Base-by-base conservation (phyloP, 2,113 vertebrate genomes). In the Neoarius graeffei region DNA sequence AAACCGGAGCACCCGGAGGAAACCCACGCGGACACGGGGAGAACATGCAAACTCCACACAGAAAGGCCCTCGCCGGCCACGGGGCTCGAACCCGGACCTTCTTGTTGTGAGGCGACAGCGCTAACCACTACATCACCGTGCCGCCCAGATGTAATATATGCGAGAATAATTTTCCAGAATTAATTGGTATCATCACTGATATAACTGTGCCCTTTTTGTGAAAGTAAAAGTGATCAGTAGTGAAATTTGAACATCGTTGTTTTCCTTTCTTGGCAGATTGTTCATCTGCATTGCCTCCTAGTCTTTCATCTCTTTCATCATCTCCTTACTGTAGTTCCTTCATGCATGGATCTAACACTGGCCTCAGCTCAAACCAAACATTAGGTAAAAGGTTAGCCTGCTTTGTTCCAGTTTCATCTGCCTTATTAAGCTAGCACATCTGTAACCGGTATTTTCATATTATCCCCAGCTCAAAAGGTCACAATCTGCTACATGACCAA, bases 401-500 rank as follows among this genome's bases (percentile, higher is more conserved):
- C 90, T 93, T 92, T 91, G 90, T 91, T 94, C 90, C 89, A 86
- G 80, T 89, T 89, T 86, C 84, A 89, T 93, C 93, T 86, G 89
- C 94, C 93, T 94, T 95, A 93, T 95, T 93, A 94, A 94, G 93
- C 85, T 91, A 91, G 91, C 88, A 89, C 90, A 92, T 90, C 88
- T 91, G 82, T 67, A 2, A 7, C 83, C 83, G 90, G 86, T 91
- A 91, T 84, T 81, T 87, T 88, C 86, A 64, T 87, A 91, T 86
- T 88, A 90, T 92, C 92, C 89, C 83, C 91, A 92, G 92, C 91
- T 89, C 92, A 90, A 90, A 52, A 71, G 85, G 82, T 88, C 86
- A 89, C 67, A 91, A 25, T 84, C 76, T 83, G 57, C 35, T 81
- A 56, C 81, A 35, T 30, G 84, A 88, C 91, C 80, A 84, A 27